Base-by-base conservation (phyloP, 2,888 invertebrate species). In the Zaprionus obscuricornis region DNA sequence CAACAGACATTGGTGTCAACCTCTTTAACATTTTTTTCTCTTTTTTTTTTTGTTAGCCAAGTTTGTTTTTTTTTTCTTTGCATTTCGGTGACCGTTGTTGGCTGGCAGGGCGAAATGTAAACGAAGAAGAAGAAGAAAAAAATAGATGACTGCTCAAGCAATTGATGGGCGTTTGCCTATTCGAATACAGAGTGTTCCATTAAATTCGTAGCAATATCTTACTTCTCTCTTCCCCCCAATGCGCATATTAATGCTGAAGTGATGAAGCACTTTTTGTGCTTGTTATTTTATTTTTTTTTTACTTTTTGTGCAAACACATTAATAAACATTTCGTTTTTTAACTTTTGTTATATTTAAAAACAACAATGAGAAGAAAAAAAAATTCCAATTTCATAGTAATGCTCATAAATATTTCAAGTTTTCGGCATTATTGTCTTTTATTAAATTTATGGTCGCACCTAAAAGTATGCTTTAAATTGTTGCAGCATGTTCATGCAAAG, bases 1-100 rank as follows among this genome's bases (percentile, higher is more conserved):
- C 73, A 69, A 57, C 56, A 54, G 64, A 75, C 69, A 78, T 60
- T 69, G 40, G 76, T 79, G 59, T 70, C 79, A 67, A 70, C 50
- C 57, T 56, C 64, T 58, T 59, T 34, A 57, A 56, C 51, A 49
- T 37, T 46, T 59, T 52, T 13, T 57, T 33, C 31, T 6, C 14
- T 13, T 33, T 26, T 6, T 29, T 34, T 40, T 34, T 42, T n/a
- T 29, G 29, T 11, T 29, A n/a, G n/a, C n/a, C 29, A n/a, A n/a
- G n/a, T n/a, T n/a, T n/a, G n/a, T n/a, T n/a, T n/a, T n/a, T n/a
- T n/a, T n/a, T n/a, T n/a, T n/a, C 11, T n/a, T 42, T 63, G 42
- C 68, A 68, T 39, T 58, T n/a, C n/a, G 54, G 56, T 47, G 72
- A 50, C 43, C 65, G 43, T 52, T 47, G 59, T 49, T 49, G 43